Percentiles rank a stretch among this genome's conserved stretches.
phyloP scores from a whole-genome alignment of 2,797 vertebrate species.

The Steatocranus sp. region DNA sequence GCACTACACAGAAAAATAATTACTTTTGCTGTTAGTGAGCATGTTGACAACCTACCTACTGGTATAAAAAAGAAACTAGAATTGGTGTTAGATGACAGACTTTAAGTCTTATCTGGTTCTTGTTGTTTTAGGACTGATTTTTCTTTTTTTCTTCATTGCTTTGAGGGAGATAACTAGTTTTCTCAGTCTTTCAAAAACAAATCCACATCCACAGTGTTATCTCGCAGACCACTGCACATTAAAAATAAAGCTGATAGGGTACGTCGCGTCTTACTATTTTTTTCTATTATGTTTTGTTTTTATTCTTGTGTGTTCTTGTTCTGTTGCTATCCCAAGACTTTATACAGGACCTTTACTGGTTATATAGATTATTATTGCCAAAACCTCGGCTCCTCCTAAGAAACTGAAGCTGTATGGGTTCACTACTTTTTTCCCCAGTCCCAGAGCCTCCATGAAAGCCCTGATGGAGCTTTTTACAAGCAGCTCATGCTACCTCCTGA shows the following conservation, averaged over 20 bases:
- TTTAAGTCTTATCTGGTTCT: neutral
- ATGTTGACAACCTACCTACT: neutral
- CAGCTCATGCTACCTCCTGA: neutral
- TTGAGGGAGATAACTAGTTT: neutral
- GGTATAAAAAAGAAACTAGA: neutral
- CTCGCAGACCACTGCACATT: neutral
- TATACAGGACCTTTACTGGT: neutral
- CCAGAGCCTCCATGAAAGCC: neutral
- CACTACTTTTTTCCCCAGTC: neutral
- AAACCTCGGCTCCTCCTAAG: neutral
- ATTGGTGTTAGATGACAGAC: neutral
- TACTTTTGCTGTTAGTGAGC: neutral
- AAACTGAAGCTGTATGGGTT: neutral
- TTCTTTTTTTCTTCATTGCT: neutral
- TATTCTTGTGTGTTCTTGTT: neutral
- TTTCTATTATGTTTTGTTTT: neutral
- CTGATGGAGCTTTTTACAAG: conserved; percentile 4
- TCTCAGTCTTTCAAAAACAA: neutral
- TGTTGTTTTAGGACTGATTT: neutral
- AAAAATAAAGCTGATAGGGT: neutral
- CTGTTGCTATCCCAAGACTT: neutral
- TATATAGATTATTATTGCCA: neutral
- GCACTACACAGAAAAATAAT: neutral
- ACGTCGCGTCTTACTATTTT: neutral
- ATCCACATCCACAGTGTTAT: neutral